Evolutionary conservation across 2,113 vertebrate species (phyloP).

Genomic region (Spea multiplicata): DNA sequence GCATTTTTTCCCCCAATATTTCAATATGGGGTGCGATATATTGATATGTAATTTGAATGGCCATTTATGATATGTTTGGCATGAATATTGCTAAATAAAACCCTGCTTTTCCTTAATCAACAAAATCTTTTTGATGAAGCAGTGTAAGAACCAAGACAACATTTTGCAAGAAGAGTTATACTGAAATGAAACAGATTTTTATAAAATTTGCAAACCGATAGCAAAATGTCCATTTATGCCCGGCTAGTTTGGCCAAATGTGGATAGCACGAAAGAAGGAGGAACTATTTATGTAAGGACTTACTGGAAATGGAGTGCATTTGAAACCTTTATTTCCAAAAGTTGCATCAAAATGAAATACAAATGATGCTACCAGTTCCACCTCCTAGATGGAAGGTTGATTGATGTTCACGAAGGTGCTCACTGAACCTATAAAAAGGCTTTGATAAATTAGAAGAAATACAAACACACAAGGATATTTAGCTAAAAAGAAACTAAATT

Average conservation of each 20-base stretch:
- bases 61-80: too few relatives aligned
- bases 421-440: neutral
- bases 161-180: too few relatives aligned
- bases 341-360: neutral
- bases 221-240: too few relatives aligned
- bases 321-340: neutral
- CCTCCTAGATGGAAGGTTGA: neutral
- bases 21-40: too few relatives aligned
- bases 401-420: neutral
- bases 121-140: too few relatives aligned
- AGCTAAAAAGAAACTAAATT: neutral
- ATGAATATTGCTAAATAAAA: too few relatives aligned
- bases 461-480: neutral
- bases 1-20: too few relatives aligned
- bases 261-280: neutral
- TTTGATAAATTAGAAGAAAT: neutral
- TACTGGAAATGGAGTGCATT: neutral
- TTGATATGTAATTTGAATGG: too few relatives aligned
- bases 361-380: neutral
- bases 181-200: too few relatives aligned
- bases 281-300: neutral
- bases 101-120: too few relatives aligned
- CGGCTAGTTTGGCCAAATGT: neutral
- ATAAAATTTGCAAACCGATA: too few relatives aligned
- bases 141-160: too few relatives aligned